Percentiles rank a stretch among this genome's conserved stretches.
phyloP scores from a whole-genome alignment of 2,113 vertebrate species.

The mouse (Mus musculus) region GRCm39 chr10:19251501-19252000 shows the following conservation, averaged over 20 bases:
- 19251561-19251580: neutral
- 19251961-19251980: slow-evolving; percentile 49
- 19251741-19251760: neutral
- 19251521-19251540: neutral
- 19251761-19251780: neutral
- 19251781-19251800: slow-evolving; percentile 72
- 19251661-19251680: slow-evolving; percentile 60
- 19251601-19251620: slow-evolving; percentile 43
- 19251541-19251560: neutral
- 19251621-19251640: slow-evolving; percentile 62
- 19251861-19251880: slow-evolving; percentile 29
- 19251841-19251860: slow-evolving; percentile 57
- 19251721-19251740: neutral
- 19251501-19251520: neutral
- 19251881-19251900: slow-evolving; percentile 74
- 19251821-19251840: slow-evolving; percentile 54
- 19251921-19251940: slow-evolving; percentile 72
- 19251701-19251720: neutral
- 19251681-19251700: slow-evolving; percentile 56
- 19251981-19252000: slow-evolving; percentile 62
- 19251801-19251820: slow-evolving; percentile 39
- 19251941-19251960: slow-evolving; percentile 69
- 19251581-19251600: neutral
- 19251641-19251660: slow-evolving; percentile 62
- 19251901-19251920: slow-evolving; percentile 68